Percentiles rank a stretch among this genome's conserved stretches.
These are phyloP conservation scores for Lacerta agilis DNA, from an alignment of 2,797 vertebrate species.

Conservation along the genomic window DNA sequence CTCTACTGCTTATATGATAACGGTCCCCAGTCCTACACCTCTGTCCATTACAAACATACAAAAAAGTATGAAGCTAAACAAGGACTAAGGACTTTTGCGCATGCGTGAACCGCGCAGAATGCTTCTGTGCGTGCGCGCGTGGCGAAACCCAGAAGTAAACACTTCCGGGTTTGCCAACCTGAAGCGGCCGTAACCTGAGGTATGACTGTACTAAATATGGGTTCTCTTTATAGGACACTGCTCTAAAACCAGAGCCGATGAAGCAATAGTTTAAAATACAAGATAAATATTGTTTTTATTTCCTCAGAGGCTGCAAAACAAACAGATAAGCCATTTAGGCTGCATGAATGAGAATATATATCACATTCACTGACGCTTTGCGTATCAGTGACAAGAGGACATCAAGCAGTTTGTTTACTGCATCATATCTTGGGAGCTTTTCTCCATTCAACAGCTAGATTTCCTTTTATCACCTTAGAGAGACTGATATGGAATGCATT, in stretches of 20 bases:
- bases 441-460: background rate
- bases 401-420: constrained; percentile 1
- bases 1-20: no score
- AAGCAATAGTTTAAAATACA: background rate
- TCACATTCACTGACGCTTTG: no score
- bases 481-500: constrained; percentile 70
- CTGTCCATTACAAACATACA: background rate
- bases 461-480: constrained; percentile 59
- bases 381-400: background rate
- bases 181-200: no score
- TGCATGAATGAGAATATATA: background rate
- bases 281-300: background rate
- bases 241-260: background rate
- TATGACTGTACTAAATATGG: background rate
- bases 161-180: no score
- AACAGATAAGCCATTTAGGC: background rate
- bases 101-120: no score
- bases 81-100: background rate
- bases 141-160: no score
- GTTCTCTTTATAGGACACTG: background rate
- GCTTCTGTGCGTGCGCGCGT: no score
- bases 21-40: background rate
- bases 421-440: constrained; percentile 4
- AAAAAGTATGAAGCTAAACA: background rate
- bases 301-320: background rate